Evolutionary conservation across 2,113 vertebrate species (phyloP).

Genomic region (Tinamus guttatus): DNA sequence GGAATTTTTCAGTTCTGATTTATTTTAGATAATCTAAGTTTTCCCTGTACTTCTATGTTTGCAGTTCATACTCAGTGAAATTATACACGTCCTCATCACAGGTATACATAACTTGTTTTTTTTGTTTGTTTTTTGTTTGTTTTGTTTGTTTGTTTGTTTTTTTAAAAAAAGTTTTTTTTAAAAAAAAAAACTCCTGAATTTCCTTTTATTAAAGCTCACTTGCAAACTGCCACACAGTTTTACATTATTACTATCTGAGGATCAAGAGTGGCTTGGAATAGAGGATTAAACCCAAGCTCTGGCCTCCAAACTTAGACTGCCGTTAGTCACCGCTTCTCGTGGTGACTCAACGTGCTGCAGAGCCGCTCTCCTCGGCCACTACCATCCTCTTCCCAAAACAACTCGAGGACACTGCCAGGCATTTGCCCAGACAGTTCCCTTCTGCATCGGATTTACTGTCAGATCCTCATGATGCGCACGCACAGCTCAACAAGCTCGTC

Average conservation of each 20-base stretch:
- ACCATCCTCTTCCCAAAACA: accelerated
- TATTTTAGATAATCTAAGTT: background rate
- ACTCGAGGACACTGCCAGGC: background rate
- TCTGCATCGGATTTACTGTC: background rate
- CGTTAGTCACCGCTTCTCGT: background rate
- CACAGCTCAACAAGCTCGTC: background rate
- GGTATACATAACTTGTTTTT: background rate
- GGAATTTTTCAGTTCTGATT: background rate
- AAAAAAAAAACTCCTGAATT: background rate
- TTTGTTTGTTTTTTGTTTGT: no score
- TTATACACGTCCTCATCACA: background rate
- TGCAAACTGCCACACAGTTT: background rate
- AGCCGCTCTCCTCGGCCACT: background rate
- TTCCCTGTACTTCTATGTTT: background rate
- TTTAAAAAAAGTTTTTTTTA: no score
- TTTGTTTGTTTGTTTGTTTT: no score
- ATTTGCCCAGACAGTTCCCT: accelerated
- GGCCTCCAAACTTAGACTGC: background rate
- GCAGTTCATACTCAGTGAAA: background rate
- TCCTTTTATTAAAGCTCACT: background rate
- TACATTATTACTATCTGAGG: background rate
- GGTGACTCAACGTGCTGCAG: no score
- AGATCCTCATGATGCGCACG: background rate
- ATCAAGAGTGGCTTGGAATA: background rate
- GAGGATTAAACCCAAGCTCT: background rate